These are phyloP conservation scores for Ichneumon xanthorius DNA, from an alignment of 2,888 invertebrate genomes.

Conservation along the genomic window DNA sequence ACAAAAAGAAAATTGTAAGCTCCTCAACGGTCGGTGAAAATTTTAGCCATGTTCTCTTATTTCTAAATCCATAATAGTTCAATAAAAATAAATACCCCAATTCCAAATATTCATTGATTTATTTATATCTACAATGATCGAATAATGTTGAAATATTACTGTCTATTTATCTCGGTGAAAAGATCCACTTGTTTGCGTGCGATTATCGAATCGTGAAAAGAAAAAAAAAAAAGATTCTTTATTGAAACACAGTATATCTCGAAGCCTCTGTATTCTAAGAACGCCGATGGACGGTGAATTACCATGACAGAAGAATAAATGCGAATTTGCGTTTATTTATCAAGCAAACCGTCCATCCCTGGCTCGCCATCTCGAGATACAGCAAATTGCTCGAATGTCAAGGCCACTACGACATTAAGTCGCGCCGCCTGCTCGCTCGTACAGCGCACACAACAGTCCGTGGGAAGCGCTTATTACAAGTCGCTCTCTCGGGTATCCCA, in stretches of 20 bases:
- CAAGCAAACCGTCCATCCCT: conserved; percentile 24
- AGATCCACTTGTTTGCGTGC: no score
- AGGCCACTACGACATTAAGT: conserved; percentile 61
- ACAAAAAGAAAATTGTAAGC: background rate
- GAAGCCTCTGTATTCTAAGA: background rate
- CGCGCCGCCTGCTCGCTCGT: conserved; percentile 45
- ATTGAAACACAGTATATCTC: background rate
- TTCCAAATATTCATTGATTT: no score
- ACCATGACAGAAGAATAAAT: conserved; percentile 11
- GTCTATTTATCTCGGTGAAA: no score
- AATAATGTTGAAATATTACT: no score
- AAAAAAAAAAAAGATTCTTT: no score
- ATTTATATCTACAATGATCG: no score
- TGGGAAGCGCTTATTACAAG: conserved; percentile 62
- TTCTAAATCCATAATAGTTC: background rate
- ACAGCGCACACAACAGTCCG: conserved; percentile 37
- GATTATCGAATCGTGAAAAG: no score
- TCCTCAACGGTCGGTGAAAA: background rate
- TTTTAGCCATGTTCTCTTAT: background rate
- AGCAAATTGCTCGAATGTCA: conserved; percentile 62
- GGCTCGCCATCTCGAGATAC: conserved; percentile 23
- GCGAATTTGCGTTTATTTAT: conserved; percentile 15
- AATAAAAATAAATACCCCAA: background rate
- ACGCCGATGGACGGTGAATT: background rate
- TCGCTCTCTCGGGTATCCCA: conserved; percentile 60